phyloP scores from a whole-genome alignment of 2,113 vertebrate species.

The Nansenia antarctica region DNA sequence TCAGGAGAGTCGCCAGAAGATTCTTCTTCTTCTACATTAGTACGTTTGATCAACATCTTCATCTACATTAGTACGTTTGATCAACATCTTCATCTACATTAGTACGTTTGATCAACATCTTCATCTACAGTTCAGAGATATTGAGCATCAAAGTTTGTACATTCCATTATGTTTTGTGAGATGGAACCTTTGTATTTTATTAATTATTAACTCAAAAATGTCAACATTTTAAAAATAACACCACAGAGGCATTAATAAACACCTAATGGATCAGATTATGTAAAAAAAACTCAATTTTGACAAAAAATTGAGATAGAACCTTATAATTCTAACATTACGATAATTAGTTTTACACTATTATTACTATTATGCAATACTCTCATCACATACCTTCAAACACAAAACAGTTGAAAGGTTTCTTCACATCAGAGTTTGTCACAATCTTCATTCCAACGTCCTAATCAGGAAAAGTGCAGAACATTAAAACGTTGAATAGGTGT shows the following conservation, averaged over 20 bases:
- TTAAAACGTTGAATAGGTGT: not conserved
- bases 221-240: too few species aligned
- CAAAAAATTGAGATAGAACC: too few species aligned
- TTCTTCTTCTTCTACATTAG: too few species aligned
- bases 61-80: not conserved
- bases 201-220: too few species aligned
- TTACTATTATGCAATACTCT: not conserved
- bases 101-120: not conserved
- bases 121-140: not conserved
- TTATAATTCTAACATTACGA: too few species aligned
- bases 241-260: too few species aligned
- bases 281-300: too few species aligned
- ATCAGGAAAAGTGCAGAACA: slow-evolving; percentile 5
- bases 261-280: too few species aligned
- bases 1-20: not conserved
- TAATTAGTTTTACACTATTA: too few species aligned
- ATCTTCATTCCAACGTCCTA: slow-evolving; percentile 69
- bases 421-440: slow-evolving; percentile 67
- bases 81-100: not conserved
- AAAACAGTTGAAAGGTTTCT: slow-evolving; percentile 49
- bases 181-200: too few species aligned
- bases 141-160: not conserved
- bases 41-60: not conserved
- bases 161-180: too few species aligned
- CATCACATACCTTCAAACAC: not conserved